These are phyloP conservation scores for Battus philenor DNA, from an alignment of 1,140 invertebrate species.

Conservation along the genomic window DNA sequence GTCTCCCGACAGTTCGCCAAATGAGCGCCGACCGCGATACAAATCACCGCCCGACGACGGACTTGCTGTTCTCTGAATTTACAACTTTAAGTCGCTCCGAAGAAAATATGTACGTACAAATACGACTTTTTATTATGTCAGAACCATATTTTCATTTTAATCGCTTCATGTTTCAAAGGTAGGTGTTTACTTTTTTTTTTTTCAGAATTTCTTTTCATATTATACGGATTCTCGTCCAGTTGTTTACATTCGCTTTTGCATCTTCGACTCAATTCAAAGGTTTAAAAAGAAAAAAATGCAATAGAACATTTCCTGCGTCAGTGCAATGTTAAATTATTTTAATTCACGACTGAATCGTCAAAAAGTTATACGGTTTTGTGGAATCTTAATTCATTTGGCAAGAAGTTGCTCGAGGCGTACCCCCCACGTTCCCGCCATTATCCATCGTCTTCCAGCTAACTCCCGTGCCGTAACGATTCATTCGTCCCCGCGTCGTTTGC, in stretches of 20 bases:
- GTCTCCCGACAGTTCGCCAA: constrained; percentile 35
- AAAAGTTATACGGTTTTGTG: too few species aligned
- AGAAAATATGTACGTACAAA: not conserved
- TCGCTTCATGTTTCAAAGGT: not conserved
- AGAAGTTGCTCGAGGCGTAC: constrained; percentile 18
- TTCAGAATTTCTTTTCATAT: not conserved
- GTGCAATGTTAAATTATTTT: too few species aligned
- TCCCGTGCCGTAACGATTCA: constrained; percentile 35
- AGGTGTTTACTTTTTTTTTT: not conserved
- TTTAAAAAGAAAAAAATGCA: too few species aligned
- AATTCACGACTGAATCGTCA: too few species aligned
- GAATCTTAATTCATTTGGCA: constrained; percentile 39
- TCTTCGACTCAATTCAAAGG: too few species aligned
- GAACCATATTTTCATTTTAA: not conserved
- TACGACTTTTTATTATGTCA: not conserved
- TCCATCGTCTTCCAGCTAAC: constrained; percentile 32
- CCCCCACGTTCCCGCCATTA: constrained; percentile 14
- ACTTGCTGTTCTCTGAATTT: not conserved
- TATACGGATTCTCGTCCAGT: not conserved
- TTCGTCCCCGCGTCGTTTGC: constrained; percentile 21
- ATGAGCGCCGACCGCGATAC: constrained; percentile 50
- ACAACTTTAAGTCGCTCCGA: not conserved
- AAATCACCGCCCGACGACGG: constrained; percentile 37
- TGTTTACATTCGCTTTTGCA: too few species aligned
- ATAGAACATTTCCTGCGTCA: too few species aligned